Conservation (phyloP, 1,140 invertebrate genomes). For the Antheraea pernyi region DNA sequence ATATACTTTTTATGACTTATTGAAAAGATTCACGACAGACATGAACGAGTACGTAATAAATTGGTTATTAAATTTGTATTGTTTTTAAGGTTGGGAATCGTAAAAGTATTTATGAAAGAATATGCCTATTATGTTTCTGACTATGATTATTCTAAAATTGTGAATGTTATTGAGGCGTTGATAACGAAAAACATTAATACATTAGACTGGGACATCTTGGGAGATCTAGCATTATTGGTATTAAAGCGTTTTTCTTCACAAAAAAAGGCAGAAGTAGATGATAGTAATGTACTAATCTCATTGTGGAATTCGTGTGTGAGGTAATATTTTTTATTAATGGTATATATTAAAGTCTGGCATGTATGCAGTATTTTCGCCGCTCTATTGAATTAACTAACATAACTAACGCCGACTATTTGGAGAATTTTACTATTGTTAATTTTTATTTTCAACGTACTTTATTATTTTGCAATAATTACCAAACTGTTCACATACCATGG, state of each 20-base stretch:
- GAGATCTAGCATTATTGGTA: constrained; percentile 36
- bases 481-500: no score
- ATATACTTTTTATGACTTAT: no score
- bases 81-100: constrained; percentile 56
- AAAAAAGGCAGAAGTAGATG: constrained; percentile 15
- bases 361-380: background rate
- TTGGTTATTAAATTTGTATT: constrained; percentile 7
- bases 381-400: no score
- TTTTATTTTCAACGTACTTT: no score
- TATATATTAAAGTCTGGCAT: background rate
- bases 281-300: constrained; percentile 32
- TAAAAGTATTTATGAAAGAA: constrained; percentile 51
- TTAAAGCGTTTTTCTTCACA: constrained; percentile 33
- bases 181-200: constrained; percentile 33
- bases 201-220: constrained; percentile 41
- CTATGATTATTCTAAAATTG: constrained; percentile 38
- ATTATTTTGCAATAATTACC: no score
- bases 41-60: background rate
- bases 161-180: constrained; percentile 39
- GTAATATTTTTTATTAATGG: constrained; percentile 33
- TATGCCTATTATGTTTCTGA: constrained; percentile 37
- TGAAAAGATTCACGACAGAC: no score
- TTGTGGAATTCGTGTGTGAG: constrained; percentile 70
- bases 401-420: no score
- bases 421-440: no score